phyloP scores from a whole-genome alignment of 2,888 invertebrate species.

The Lepetodrilus schrolli region DNA sequence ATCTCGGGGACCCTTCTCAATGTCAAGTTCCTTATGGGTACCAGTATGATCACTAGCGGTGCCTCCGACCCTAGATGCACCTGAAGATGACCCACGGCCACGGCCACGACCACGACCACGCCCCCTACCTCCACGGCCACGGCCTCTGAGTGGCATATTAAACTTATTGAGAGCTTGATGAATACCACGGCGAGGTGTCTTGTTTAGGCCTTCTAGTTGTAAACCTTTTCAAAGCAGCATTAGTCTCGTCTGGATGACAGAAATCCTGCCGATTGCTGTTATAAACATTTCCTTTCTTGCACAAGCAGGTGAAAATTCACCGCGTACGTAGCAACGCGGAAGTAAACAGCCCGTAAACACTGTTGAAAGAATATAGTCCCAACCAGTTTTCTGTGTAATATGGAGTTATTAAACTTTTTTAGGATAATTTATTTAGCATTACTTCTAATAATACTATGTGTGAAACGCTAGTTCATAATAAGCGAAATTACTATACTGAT shows the following conservation, averaged over 20 bases:
- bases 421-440: too few relatives aligned
- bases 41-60: conserved; percentile 10
- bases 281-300: not conserved
- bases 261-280: not conserved
- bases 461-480: too few relatives aligned
- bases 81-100: conserved; percentile 39
- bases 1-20: conserved; percentile 58
- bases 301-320: not conserved
- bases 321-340: conserved; percentile 13
- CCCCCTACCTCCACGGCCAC: conserved; percentile 43
- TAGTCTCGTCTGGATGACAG: not conserved
- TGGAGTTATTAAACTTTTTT: too few relatives aligned
- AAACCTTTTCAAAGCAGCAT: not conserved
- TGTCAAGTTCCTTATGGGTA: conserved; percentile 48
- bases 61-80: conserved; percentile 26
- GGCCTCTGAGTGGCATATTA: conserved; percentile 47
- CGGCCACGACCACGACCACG: conserved; percentile 44
- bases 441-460: too few relatives aligned
- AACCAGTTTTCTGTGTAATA: too few relatives aligned
- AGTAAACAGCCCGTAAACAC: not conserved
- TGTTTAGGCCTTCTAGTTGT: not conserved
- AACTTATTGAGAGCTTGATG: not conserved
- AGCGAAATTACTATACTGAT: too few relatives aligned
- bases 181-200: conserved; percentile 19
- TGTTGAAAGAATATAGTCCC: not conserved